phyloP scores from a whole-genome alignment of 2,888 invertebrate genomes.

The Lucinisca nassula region DNA sequence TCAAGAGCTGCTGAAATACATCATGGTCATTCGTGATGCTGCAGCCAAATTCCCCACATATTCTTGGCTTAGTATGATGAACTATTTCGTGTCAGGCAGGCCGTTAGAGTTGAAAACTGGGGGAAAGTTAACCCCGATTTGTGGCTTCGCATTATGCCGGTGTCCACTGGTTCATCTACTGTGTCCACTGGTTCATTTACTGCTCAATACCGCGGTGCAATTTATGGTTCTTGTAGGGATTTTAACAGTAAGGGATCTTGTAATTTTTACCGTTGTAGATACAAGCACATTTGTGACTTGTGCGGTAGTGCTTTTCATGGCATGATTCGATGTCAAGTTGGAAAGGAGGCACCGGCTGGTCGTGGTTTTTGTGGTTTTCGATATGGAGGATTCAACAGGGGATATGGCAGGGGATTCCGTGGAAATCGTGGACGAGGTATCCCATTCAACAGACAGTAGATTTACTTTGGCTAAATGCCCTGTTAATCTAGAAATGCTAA shows the following conservation, averaged over 20 bases:
- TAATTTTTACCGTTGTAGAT: neutral
- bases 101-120: constrained; percentile 12
- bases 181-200: too few species aligned
- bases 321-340: too few species aligned
- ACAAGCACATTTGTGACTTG: neutral
- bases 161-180: too few species aligned
- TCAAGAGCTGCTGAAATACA: constrained; percentile 18
- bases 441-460: too few species aligned
- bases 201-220: too few species aligned
- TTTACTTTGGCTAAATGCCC: too few species aligned
- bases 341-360: neutral
- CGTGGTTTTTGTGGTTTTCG: neutral
- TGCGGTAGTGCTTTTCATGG: neutral
- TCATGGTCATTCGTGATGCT: neutral
- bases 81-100: constrained; percentile 16
- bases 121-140: constrained; percentile 31
- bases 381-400: neutral
- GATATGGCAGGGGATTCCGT: neutral
- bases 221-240: neutral
- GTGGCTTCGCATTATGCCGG: too few species aligned
- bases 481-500: too few species aligned
- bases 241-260: neutral
- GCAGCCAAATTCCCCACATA: neutral
- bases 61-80: constrained; percentile 11
- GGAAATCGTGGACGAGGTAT: too few species aligned